Base-by-base conservation (phyloP, 2,888 invertebrate genomes). In the Tetrapedia diversipes region DNA sequence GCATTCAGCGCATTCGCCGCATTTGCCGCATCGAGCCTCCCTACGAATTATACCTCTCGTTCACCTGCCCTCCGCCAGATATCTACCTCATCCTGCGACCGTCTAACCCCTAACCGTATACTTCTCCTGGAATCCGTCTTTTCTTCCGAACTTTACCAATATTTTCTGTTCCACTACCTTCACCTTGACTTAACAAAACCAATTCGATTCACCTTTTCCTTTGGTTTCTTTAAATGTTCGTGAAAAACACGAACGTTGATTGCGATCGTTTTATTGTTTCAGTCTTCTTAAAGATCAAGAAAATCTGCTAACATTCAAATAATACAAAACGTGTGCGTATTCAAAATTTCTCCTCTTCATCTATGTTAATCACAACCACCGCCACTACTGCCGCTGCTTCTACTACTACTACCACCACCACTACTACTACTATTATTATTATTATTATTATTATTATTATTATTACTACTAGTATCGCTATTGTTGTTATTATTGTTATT, bases 1-100 rank as follows among this genome's bases (percentile, higher is more conserved):
- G 90, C 90, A 73, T 86, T 84, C 88, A 81, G 86, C 88, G 89
- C 90, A 89, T 88, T 67, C 72, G 72, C 59, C 68, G 77, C 77
- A 71, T 71, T 78, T 77, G 71, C 65, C 79, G 88, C 89, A 90
- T 90, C 90, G 90, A 89, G 87, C 76, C 81, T 79, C 81, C 53
- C 65, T 41, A 29, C 16, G 39, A 65, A 49, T 74, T 56, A 37
- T 60, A 57, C 56, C 51, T 66, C 66, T 47, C 72, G 53, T 32
- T 60, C 34, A 29, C 19, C 51, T 8, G 24, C 45, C 19, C 22
- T 22, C 32, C 57, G 32, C 19, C 24, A 8, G 10, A 10, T 22
- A 11, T 3, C 19, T 19, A 11, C 4, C 19, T 19, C 32, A 16
- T 10, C n/a, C 24, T 41, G 8, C 11, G 0, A 24, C 11, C 34